Base-by-base conservation (phyloP, 2,797 vertebrate genomes). In the Tympanoctomys barrerae region DNA sequence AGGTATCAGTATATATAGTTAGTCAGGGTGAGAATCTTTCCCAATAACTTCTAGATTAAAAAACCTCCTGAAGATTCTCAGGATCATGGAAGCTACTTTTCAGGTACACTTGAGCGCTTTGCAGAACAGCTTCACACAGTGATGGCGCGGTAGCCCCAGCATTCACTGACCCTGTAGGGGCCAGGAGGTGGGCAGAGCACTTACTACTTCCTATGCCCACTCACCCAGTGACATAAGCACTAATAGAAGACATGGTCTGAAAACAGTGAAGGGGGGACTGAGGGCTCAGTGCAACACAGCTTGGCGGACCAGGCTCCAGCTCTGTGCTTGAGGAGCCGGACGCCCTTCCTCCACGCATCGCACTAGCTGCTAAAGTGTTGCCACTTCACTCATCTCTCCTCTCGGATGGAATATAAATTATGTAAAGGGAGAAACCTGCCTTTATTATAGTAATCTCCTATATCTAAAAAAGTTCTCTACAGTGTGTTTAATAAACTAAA, bases 301-400 rank as follows among this genome's bases (percentile, higher is more conserved):
- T 73, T 79, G 22, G 33, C 33, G 94, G 66, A 59, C n/a, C 52
- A 71, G 70, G 85, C 28, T 77, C 62, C 85, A 83, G 57, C 22
- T 26, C 57, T n/a, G 73, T 18, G 90, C 86, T 95, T 90, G 78
- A 54, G 90, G 78, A 66, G 52, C 66, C 33, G 36, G 42, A n/a
- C 81, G 9, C 13, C 36, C 10, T 28, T 24, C 8, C 66, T 75
- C 95, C 46, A 85, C 61, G 24, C 39, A 54, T 77, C 64, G 24
- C 13, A 26, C 11, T 42, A 14, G 64, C 42, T 84, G n/a, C 14
- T 87, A 54, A 89, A 95, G 82, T 19, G 14, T 62, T 87, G 1
- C 36, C 39, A 10, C 26, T 79, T 86, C n/a, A 82, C 57, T 70
- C 80, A 68, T 80, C 19, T 62, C 39, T 73, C 42, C 78, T 87